Percentiles rank a stretch among this genome's conserved stretches.
Conservation (phyloP, 2,113 vertebrate species). For the Psephotus haematonotus region DNA sequence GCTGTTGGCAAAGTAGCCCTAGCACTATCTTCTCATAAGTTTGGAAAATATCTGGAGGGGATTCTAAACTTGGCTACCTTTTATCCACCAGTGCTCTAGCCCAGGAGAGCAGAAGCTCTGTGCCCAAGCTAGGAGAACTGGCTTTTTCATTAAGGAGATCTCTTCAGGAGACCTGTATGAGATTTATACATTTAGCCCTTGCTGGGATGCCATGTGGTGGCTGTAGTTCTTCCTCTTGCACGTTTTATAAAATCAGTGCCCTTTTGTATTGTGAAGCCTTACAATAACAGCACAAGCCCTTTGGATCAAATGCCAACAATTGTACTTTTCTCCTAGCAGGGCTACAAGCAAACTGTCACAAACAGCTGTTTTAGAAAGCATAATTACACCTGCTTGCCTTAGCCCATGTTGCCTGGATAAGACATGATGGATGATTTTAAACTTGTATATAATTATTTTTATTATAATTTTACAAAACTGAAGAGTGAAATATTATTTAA, state of each 20-base stretch:
- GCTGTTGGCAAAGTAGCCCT: not conserved
- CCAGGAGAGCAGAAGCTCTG: not conserved
- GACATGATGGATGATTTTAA: not conserved
- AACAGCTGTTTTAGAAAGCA: not conserved
- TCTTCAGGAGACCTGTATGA: not conserved
- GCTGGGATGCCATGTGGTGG: not conserved
- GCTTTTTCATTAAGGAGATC: not conserved
- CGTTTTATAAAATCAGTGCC: not conserved
- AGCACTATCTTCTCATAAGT: not conserved
- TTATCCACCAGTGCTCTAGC: not conserved
- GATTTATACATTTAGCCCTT: not conserved
- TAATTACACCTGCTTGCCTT: not conserved
- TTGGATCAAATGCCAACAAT: not conserved
- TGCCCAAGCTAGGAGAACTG: not conserved
- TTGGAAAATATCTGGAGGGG: not conserved
- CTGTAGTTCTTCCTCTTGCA: not conserved
- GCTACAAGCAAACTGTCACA: not conserved
- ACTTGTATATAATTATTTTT: not conserved
- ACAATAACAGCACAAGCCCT: not conserved
- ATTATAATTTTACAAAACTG: not conserved
- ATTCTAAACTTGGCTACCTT: not conserved
- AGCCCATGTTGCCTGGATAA: not conserved
- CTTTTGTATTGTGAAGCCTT: not conserved
- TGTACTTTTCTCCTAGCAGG: constrained; percentile 22
- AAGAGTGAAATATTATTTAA: not conserved